phyloP scores from a whole-genome alignment of 2,797 vertebrate genomes.

The Ctenopoma kingsleyae region DNA sequence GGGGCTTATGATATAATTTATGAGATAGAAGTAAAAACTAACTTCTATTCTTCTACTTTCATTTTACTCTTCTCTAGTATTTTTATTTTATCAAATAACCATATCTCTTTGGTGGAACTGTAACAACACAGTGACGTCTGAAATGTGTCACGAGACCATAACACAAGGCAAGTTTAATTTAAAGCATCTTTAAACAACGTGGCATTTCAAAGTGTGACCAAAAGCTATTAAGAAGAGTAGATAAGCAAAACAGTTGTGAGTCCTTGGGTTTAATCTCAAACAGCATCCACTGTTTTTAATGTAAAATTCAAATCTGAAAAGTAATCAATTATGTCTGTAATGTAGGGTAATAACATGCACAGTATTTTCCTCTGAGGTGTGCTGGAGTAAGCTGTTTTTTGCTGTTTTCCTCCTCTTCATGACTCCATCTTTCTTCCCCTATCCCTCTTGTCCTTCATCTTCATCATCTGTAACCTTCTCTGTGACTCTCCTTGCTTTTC shows the following conservation, averaged over 20 bases:
- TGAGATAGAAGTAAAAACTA: too few species aligned
- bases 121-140: neutral
- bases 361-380: neutral
- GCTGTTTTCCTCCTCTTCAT: conserved; percentile 7
- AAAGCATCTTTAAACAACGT: neutral
- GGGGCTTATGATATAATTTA: too few species aligned
- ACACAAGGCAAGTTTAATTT: neutral
- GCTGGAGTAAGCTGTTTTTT: neutral
- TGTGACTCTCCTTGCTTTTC: conserved; percentile 47
- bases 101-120: neutral
- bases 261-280: neutral
- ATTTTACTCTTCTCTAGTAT: too few species aligned
- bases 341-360: neutral
- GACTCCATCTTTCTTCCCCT: conserved; percentile 2
- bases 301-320: neutral
- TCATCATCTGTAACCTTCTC: conserved; percentile 25
- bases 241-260: neutral
- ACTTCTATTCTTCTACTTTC: too few species aligned
- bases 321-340: neutral
- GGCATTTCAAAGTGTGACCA: neutral
- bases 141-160: neutral
- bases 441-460: conserved; percentile 27
- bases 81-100: too few species aligned
- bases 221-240: neutral
- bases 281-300: too few species aligned